Evolutionary conservation across 23 tunicate genomes (phyloP).

Genomic region (Trididemnum miniatum): DNA sequence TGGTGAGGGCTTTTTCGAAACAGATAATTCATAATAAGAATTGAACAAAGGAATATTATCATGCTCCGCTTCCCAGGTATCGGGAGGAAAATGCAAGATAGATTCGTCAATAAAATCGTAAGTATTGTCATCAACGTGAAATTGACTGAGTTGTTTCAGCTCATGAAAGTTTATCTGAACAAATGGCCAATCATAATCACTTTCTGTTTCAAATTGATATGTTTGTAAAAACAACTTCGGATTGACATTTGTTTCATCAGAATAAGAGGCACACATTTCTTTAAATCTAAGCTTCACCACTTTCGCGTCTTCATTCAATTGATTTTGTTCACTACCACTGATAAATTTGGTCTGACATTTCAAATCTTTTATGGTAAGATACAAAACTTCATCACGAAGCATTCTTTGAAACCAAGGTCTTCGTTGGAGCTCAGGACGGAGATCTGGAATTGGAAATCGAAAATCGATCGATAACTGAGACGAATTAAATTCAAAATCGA

Average conservation of each 20-base stretch:
- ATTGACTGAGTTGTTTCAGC: neutral
- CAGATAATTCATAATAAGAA: constrained; percentile 15
- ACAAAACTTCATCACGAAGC: constrained; percentile 53
- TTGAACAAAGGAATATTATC: constrained; percentile 4
- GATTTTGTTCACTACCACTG: neutral
- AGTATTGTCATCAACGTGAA: neutral
- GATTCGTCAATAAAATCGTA: neutral
- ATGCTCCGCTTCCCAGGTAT: neutral
- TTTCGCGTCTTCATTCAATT: neutral
- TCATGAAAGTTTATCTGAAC: constrained; percentile 3
- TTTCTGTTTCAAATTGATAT: neutral
- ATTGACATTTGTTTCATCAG: neutral
- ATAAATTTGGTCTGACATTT: neutral
- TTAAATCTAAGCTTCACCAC: neutral
- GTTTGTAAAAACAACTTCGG: constrained; percentile 6
- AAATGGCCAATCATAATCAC: constrained; percentile 25
- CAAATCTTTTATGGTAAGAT: constrained; percentile 9
- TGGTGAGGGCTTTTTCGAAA: constrained; percentile 29
- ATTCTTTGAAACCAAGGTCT: constrained; percentile 50
- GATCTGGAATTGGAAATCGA: constrained; percentile 90
- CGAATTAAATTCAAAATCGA: constrained; percentile 28
- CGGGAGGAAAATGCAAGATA: neutral
- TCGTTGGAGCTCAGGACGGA: constrained; percentile 61
- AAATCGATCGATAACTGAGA: constrained; percentile 24
- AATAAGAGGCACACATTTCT: constrained; percentile 7